Evolutionary conservation across 2,888 invertebrate genomes (phyloP).

Genomic region (Neuroscelio doddi): DNA sequence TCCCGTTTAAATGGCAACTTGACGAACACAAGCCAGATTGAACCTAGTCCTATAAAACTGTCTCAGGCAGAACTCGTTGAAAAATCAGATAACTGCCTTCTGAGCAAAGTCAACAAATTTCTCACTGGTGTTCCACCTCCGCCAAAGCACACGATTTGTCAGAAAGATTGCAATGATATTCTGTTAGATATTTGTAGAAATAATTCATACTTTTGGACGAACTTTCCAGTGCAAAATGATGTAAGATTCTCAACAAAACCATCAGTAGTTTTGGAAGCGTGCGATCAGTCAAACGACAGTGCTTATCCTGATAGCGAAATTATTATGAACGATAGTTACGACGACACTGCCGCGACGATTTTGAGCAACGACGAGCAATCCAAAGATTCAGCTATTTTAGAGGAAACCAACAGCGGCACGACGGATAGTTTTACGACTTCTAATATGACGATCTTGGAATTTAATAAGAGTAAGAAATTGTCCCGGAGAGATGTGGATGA

Average conservation of each 20-base stretch:
- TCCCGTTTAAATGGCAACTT: slow-evolving; percentile 10
- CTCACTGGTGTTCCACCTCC: slow-evolving; percentile 83
- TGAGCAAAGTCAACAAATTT: slow-evolving; percentile 74
- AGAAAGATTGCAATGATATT: slow-evolving; percentile 79
- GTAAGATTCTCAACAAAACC: slow-evolving; percentile 58
- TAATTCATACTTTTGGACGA: slow-evolving; percentile 72
- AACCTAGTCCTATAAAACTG: slow-evolving; percentile 47
- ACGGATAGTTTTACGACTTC: slow-evolving; percentile 39
- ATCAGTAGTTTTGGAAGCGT: slow-evolving; percentile 61
- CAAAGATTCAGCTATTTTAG: slow-evolving; percentile 23
- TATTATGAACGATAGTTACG: slow-evolving; percentile 9
- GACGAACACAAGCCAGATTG: background rate
- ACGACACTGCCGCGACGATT: slow-evolving; percentile 3
- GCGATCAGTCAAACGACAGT: slow-evolving; percentile 54
- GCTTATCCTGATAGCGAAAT: slow-evolving; percentile 34
- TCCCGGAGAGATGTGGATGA: slow-evolving; percentile 21
- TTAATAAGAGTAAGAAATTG: slow-evolving; percentile 33
- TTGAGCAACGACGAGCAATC: slow-evolving; percentile 27
- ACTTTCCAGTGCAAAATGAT: slow-evolving; percentile 24
- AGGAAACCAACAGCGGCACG: slow-evolving; percentile 30
- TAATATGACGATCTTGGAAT: slow-evolving; percentile 25
- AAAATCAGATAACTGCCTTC: slow-evolving; percentile 68
- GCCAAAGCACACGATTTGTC: slow-evolving; percentile 81
- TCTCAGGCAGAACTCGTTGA: slow-evolving; percentile 57
- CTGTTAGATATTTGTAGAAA: slow-evolving; percentile 76